Evolutionary conservation across 2,113 vertebrate species (phyloP).

Genomic region (Engystomops pustulosus): DNA sequence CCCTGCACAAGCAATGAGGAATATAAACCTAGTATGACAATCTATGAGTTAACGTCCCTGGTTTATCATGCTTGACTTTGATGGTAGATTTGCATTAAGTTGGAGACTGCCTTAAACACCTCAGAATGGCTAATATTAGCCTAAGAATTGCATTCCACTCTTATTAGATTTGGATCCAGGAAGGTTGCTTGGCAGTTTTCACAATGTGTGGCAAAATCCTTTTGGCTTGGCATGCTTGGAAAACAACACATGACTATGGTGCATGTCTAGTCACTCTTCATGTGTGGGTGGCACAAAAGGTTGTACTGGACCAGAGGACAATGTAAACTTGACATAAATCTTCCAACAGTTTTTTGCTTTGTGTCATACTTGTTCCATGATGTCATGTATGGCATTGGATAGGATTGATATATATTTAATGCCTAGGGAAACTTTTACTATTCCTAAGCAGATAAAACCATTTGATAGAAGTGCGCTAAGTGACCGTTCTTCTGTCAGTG

Average conservation of each 20-base stretch:
- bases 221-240: not conserved
- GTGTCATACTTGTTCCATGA: not conserved
- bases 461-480: not conserved
- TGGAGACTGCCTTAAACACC: no score
- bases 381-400: not conserved
- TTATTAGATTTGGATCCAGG: no score
- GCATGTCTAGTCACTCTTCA: not conserved
- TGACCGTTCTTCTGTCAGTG: slow-evolving; percentile 17
- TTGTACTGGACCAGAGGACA: not conserved
- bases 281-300: not conserved
- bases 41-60: no score
- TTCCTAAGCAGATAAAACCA: slow-evolving; percentile 14
- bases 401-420: not conserved
- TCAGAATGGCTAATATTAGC: no score
- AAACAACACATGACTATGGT: not conserved
- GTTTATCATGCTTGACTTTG: no score
- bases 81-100: no score
- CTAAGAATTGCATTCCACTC: no score
- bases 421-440: not conserved
- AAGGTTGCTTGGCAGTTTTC: not conserved
- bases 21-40: no score
- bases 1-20: no score
- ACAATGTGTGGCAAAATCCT: not conserved
- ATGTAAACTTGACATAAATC: not conserved
- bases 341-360: not conserved